Evolutionary conservation across 2,113 vertebrate species (phyloP).

Genomic region (Salvelinus alpinus): DNA sequence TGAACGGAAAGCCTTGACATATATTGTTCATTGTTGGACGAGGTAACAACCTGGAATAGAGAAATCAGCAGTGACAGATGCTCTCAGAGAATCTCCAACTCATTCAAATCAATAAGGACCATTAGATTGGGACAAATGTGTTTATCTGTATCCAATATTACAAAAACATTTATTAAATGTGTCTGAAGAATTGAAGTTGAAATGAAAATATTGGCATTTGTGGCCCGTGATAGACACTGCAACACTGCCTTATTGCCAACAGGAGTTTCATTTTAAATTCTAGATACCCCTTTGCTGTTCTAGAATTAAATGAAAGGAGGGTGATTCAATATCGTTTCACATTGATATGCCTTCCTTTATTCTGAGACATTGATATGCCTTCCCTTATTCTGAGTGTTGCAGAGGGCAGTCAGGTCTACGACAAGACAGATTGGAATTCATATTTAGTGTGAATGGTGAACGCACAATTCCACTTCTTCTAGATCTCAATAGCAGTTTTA

Average conservation of each 20-base stretch:
- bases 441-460: background rate
- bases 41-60: background rate
- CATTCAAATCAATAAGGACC: constrained; percentile 69
- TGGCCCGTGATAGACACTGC: too few species aligned
- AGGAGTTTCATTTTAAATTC: constrained; percentile 42
- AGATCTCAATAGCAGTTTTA: constrained; percentile 15
- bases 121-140: constrained; percentile 57
- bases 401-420: constrained; percentile 10
- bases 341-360: constrained; percentile 25
- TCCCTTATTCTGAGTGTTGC: constrained; percentile 24
- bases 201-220: constrained; percentile 43
- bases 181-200: constrained; percentile 41
- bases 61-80: constrained; percentile 51
- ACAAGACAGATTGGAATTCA: constrained; percentile 5
- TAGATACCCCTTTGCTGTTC: constrained; percentile 31
- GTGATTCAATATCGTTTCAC: constrained; percentile 44
- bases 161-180: constrained; percentile 58
- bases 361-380: constrained; percentile 9
- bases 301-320: constrained; percentile 36
- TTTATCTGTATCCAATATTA: constrained; percentile 44
- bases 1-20: constrained; percentile 23
- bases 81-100: constrained; percentile 39
- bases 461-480: background rate
- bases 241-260: constrained; percentile 25
- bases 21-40: background rate